Base-by-base conservation (phyloP, 1,140 invertebrate species). In the Orchesella cincta region DNA sequence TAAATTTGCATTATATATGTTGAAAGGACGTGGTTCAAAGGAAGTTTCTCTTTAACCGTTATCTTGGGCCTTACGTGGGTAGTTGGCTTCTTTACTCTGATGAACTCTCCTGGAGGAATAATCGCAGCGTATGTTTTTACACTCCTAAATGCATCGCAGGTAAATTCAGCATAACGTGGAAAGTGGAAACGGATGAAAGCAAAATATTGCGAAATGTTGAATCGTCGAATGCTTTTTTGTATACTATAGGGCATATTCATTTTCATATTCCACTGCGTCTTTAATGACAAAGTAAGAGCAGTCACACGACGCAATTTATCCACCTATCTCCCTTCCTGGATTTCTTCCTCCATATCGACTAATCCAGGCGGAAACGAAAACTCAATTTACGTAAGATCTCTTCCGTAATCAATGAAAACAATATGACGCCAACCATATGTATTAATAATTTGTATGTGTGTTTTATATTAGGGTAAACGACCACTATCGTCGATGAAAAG, bases 81-180 rank as follows among this genome's bases (percentile, higher is more conserved):
- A 29, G 20, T 76, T 35, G 81, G 81, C 46, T 82, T 77, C 39
- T 78, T 79, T 28, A 78, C 26, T 39, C 39, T 26, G 71, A 75
- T 70, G 36, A 51, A 8, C 23, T 8, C 34, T 26, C n/a, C 73
- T 35, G 71, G n/a, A 2, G 76, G 76, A n/a, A 34, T 52, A 14
- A 52, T 79, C 2, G 52, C 76, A 31, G 78, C 76, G 0, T 81
- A 81, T 52, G 62, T 78, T 71, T 81, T 81, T 51, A 78, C 75
- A 28, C 73, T 81, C n/a, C 71, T 80, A 16, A 81, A 80, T 74
- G 79, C 78, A 31, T 81, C 81, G 18, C 78, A 81, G 62, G 80
- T 79, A 64, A 67, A 23, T 12, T 39, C 36, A 1, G n/a, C 20
- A 20, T 3, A 12, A 51, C 29, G n/a, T n/a, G n/a, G n/a, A n/a